Conservation (phyloP, 1,140 invertebrate genomes). For the Macrocentrus cingulum region DNA sequence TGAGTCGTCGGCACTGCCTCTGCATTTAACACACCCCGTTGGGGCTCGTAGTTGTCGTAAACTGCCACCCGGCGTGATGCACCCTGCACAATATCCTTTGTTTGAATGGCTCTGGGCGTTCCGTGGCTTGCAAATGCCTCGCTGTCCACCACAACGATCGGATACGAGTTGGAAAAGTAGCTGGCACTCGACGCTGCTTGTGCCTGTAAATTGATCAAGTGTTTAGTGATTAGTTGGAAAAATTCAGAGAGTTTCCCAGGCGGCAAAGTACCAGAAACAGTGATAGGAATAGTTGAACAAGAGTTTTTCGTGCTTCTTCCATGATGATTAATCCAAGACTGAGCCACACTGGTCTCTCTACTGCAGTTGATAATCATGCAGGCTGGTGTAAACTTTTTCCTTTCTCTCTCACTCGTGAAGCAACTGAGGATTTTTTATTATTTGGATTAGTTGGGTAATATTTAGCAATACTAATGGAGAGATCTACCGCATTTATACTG, state of each 20-base stretch:
- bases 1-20: too few relatives aligned
- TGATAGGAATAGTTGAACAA: too few relatives aligned
- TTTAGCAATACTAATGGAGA: neutral
- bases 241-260: too few relatives aligned
- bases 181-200: neutral
- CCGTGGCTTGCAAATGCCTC: neutral
- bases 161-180: constrained; percentile 1
- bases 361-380: constrained; percentile 15
- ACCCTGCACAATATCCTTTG: too few relatives aligned
- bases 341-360: neutral
- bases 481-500: neutral
- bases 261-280: too few relatives aligned
- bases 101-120: neutral
- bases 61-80: neutral
- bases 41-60: neutral
- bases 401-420: constrained; percentile 10
- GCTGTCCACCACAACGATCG: neutral
- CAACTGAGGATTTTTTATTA: neutral
- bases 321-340: neutral
- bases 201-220: neutral
- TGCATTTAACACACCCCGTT: too few relatives aligned
- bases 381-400: constrained; percentile 3
- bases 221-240: too few relatives aligned
- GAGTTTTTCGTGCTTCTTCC: neutral
- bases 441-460: constrained; percentile 4